Conservation (phyloP, 2,888 invertebrate genomes). For the Luffia ferchaultella region DNA sequence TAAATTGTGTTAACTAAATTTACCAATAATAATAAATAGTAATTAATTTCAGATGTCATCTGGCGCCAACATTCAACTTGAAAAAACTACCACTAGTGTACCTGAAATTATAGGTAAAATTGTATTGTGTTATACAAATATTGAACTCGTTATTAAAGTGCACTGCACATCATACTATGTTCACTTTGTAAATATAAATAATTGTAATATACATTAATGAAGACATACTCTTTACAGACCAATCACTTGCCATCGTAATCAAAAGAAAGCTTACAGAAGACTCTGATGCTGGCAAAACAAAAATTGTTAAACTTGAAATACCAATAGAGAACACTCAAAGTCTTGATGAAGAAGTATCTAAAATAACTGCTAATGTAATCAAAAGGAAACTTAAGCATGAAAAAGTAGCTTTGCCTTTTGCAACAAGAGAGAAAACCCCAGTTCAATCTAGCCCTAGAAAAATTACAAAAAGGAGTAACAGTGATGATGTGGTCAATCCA, state of each 20-base stretch:
- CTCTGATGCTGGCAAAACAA: slow-evolving; percentile 27
- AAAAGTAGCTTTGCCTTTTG: slow-evolving; percentile 28
- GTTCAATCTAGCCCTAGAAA: slow-evolving; percentile 40
- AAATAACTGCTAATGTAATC: slow-evolving; percentile 30
- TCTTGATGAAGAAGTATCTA: slow-evolving; percentile 46
- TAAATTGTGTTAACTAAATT: no score
- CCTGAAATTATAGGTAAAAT: no score
- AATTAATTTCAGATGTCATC: no score
- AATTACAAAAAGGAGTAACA: slow-evolving; percentile 43
- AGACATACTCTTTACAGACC: slow-evolving; percentile 14
- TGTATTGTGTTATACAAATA: no score
- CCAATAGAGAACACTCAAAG: slow-evolving; percentile 28
- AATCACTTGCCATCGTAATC: slow-evolving; percentile 18
- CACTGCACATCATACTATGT: no score
- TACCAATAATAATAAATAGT: no score
- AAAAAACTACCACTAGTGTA: no score
- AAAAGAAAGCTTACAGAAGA: slow-evolving; percentile 48
- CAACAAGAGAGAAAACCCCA: slow-evolving; percentile 26
- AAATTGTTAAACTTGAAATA: slow-evolving; percentile 41
- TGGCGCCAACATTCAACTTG: no score
- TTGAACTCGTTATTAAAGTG: no score
- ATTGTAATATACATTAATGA: background rate
- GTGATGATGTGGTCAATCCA: slow-evolving; percentile 28
- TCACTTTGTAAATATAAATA: no score
- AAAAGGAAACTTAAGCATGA: slow-evolving; percentile 23